phyloP scores from a whole-genome alignment of 2,888 invertebrate genomes.

The Drosophila leonis region DNA sequence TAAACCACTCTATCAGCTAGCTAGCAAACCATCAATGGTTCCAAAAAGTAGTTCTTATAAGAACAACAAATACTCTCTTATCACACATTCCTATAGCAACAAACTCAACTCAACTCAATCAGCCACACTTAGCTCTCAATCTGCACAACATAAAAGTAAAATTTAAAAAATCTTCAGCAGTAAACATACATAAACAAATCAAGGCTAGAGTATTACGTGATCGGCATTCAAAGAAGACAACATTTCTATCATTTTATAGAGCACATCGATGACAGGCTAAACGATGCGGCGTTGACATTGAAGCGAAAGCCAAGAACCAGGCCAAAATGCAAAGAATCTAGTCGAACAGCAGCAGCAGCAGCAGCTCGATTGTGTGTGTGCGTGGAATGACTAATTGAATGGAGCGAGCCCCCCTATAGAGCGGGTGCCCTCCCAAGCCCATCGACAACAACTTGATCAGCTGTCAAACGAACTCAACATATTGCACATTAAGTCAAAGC shows the following conservation, averaged over 20 bases:
- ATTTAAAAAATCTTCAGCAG: not conserved
- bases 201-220: slow-evolving; percentile 6
- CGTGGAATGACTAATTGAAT: slow-evolving; percentile 42
- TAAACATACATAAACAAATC: not conserved
- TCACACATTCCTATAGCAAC: no score
- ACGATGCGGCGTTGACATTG: slow-evolving; percentile 68
- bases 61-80: not conserved
- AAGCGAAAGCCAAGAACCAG: slow-evolving; percentile 75
- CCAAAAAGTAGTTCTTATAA: not conserved
- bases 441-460: slow-evolving; percentile 24
- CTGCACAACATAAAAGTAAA: slow-evolving; percentile 2
- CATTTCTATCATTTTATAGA: slow-evolving; percentile 32
- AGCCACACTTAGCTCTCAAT: not conserved
- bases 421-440: not conserved
- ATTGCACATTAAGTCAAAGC: slow-evolving; percentile 20
- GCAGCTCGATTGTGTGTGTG: slow-evolving; percentile 19
- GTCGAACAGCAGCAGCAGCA: slow-evolving; percentile 13
- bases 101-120: not conserved
- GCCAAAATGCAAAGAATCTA: slow-evolving; percentile 62
- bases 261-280: slow-evolving; percentile 74
- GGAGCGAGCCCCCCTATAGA: slow-evolving; percentile 5
- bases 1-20: not conserved
- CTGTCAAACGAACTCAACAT: slow-evolving; percentile 18
- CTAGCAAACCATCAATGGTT: not conserved
- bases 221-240: not conserved